These are phyloP conservation scores for Rousettus madagascariensis DNA, from an alignment of 2,797 vertebrate species.

Conservation along the genomic window DNA sequence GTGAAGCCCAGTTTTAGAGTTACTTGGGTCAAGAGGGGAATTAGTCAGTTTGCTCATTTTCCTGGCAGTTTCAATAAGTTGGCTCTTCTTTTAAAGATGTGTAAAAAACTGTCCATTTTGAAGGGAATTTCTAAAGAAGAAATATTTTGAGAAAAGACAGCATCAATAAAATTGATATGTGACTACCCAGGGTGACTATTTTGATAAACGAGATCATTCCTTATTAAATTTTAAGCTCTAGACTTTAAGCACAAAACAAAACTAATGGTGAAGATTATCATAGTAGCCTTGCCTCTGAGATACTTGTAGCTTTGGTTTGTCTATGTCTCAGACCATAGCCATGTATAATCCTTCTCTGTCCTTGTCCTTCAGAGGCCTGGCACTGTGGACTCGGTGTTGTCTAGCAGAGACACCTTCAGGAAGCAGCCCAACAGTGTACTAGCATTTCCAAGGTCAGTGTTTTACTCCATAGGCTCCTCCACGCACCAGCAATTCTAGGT, in stretches of 20 bases:
- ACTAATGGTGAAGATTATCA: not conserved
- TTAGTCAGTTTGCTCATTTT: not conserved
- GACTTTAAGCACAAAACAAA: not conserved
- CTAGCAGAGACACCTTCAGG: conserved; percentile 66
- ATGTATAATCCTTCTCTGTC: not conserved
- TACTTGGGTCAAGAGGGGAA: not conserved
- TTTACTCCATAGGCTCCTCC: not conserved
- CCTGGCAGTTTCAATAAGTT: not conserved
- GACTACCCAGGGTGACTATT: not conserved
- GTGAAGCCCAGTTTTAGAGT: not conserved
- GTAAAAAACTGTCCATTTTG: not conserved
- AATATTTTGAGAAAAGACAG: conserved; percentile 14
- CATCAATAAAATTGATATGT: not conserved
- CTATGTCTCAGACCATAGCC: not conserved
- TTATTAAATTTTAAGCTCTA: not conserved
- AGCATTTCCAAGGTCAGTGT: conserved; percentile 82
- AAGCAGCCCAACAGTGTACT: conserved; percentile 70
- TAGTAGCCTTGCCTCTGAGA: not conserved
- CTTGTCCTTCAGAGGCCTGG: conserved; percentile 83
- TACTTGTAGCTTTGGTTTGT: not conserved
- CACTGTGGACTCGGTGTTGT: conserved; percentile 84
- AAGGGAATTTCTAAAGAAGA: conserved; percentile 14
- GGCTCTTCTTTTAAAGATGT: not conserved
- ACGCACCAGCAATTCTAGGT: not conserved
- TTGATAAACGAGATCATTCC: not conserved